phyloP scores from a whole-genome alignment of 2,888 invertebrate species.

The Philaethria dido region DNA sequence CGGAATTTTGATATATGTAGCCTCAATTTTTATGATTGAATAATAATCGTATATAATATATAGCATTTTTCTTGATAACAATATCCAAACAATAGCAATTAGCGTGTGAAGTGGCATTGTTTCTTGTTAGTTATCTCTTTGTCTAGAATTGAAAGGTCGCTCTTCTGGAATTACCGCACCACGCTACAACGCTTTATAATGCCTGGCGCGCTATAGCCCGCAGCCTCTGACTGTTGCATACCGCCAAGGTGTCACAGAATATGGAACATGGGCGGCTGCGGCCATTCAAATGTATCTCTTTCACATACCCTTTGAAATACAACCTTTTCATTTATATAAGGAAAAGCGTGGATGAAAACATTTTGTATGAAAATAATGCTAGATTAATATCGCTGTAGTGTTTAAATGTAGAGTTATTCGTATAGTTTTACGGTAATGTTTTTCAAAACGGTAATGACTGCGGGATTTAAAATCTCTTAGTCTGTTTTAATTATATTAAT shows the following conservation, averaged over 20 bases:
- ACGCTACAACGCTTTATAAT: constrained; percentile 22
- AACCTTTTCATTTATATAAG: constrained; percentile 37
- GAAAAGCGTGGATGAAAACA: constrained; percentile 32
- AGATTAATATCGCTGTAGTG: constrained; percentile 25
- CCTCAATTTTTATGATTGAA: too few relatives aligned
- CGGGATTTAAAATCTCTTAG: neutral
- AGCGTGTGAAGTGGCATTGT: neutral
- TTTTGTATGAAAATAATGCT: constrained; percentile 24
- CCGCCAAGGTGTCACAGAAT: constrained; percentile 35
- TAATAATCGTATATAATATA: too few relatives aligned
- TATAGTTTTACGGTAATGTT: constrained; percentile 15
- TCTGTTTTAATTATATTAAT: constrained; percentile 15
- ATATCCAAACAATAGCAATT: constrained; percentile 1
- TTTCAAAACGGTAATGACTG: constrained; percentile 6
- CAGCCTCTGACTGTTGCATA: constrained; percentile 7
- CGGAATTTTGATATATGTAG: too few relatives aligned
- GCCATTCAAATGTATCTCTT: constrained; percentile 40
- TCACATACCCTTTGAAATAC: constrained; percentile 36
- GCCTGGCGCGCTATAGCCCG: neutral
- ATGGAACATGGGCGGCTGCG: constrained; percentile 36
- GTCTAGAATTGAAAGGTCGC: constrained; percentile 26
- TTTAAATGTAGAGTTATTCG: constrained; percentile 14
- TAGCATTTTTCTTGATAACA: too few relatives aligned
- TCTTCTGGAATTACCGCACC: constrained; percentile 32
- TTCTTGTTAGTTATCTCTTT: constrained; percentile 27